Evolutionary conservation across 2,888 invertebrate species (phyloP).

Genomic region (Schizaphis graminum): DNA sequence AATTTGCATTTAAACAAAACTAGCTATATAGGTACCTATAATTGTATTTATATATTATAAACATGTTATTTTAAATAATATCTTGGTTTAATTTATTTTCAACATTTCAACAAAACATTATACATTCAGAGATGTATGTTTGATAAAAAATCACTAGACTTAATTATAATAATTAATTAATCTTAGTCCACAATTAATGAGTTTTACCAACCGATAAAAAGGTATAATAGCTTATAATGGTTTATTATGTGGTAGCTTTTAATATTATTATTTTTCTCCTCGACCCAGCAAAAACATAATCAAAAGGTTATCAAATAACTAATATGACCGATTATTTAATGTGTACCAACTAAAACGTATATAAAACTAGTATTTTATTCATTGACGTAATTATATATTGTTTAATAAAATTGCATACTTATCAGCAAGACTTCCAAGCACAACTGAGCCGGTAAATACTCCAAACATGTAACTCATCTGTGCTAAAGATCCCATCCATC

Average conservation of each 20-base stretch:
- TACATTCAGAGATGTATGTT: neutral
- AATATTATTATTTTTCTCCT: slow-evolving; percentile 27
- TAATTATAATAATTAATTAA: neutral
- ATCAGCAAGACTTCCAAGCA: slow-evolving; percentile 84
- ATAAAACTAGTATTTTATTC: slow-evolving; percentile 12
- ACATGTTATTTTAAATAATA: neutral
- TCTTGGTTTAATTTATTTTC: neutral
- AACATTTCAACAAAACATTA: neutral
- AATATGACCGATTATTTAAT: slow-evolving; percentile 1
- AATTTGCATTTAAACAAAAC: neutral
- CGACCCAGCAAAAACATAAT: neutral
- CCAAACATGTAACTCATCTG: slow-evolving; percentile 88
- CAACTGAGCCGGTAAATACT: slow-evolving; percentile 83
- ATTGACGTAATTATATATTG: slow-evolving; percentile 27
- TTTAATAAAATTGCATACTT: slow-evolving; percentile 71
- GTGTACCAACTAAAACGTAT: neutral
- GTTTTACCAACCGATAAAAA: neutral
- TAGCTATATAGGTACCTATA: too few species aligned
- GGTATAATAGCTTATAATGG: neutral
- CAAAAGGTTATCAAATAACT: slow-evolving; percentile 43
- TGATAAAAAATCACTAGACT: neutral
- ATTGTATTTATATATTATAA: neutral
- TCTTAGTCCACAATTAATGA: neutral
- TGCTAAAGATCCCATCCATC: slow-evolving; percentile 86
- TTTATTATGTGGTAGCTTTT: neutral